Percentiles rank a stretch among this genome's conserved stretches.
phyloP scores from a whole-genome alignment of 2,888 invertebrate genomes.

The Amiota minor region DNA sequence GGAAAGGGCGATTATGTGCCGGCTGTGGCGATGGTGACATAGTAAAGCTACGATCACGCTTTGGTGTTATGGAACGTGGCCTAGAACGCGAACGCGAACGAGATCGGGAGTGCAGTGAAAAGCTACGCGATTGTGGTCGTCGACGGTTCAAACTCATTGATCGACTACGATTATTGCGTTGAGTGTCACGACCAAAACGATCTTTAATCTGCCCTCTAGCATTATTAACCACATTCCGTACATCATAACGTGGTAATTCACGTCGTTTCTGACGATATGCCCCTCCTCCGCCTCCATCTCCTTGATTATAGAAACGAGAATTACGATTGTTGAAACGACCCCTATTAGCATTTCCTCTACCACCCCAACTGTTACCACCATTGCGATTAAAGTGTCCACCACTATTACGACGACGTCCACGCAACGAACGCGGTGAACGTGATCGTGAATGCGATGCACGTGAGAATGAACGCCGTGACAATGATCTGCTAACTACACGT shows the following conservation, averaged over 20 bases:
- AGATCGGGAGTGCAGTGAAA: constrained; percentile 28
- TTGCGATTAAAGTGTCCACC: background rate
- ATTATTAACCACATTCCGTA: constrained; percentile 81
- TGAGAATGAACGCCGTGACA: constrained; percentile 37
- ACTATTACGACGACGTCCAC: constrained; percentile 42
- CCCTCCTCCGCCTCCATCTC: too few relatives aligned
- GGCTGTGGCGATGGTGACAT: constrained; percentile 68
- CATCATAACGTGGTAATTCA: constrained; percentile 88
- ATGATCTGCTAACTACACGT: constrained; percentile 20
- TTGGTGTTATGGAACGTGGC: constrained; percentile 47
- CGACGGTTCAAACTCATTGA: constrained; percentile 58
- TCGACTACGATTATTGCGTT: constrained; percentile 72
- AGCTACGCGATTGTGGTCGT: constrained; percentile 55
- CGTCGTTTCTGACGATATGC: constrained; percentile 77
- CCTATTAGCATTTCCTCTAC: constrained; percentile 67
- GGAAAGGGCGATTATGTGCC: constrained; percentile 1
- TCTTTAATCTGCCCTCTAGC: constrained; percentile 77
- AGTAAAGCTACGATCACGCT: constrained; percentile 64
- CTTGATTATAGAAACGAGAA: background rate
- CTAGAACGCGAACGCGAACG: constrained; percentile 65
- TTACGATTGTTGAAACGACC: constrained; percentile 51
- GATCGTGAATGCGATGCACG: constrained; percentile 47
- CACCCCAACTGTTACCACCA: constrained; percentile 64
- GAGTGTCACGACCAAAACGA: constrained; percentile 85
- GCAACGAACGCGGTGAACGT: constrained; percentile 32